Conservation (phyloP, 2,113 vertebrate genomes). For the Potamarius usumacintae region DNA sequence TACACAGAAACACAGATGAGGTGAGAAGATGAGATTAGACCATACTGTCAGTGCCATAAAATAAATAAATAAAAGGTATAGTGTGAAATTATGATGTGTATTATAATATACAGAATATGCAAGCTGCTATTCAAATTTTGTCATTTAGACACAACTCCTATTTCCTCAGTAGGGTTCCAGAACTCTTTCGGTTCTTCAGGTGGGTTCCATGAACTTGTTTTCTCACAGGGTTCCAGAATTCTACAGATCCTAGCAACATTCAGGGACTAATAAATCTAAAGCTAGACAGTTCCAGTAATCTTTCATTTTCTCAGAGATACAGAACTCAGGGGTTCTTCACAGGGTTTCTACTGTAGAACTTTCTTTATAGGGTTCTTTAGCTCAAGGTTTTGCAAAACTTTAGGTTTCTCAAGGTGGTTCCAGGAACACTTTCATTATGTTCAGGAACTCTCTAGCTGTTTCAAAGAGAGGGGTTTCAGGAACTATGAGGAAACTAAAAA, state of each 20-base stretch:
- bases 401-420: no score
- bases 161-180: not conserved
- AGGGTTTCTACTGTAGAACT: not conserved
- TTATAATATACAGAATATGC: not conserved
- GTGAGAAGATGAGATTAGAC: not conserved
- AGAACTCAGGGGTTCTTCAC: not conserved
- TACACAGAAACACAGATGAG: constrained; percentile 5
- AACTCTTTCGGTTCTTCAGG: no score
- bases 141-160: not conserved
- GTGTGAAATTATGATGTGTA: not conserved
- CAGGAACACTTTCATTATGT: not conserved
- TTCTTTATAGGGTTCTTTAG: not conserved
- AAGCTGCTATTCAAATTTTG: not conserved
- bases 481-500: not conserved
- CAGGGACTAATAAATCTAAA: not conserved
- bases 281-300: not conserved
- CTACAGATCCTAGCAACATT: not conserved
- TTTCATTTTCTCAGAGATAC: no score
- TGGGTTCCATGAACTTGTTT: not conserved
- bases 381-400: not conserved
- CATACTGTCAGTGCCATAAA: not conserved
- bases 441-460: not conserved
- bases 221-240: not conserved
- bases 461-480: not conserved
- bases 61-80: not conserved